Base-by-base conservation (phyloP, 2,113 vertebrate species). In the Irena cyanogastra region DNA sequence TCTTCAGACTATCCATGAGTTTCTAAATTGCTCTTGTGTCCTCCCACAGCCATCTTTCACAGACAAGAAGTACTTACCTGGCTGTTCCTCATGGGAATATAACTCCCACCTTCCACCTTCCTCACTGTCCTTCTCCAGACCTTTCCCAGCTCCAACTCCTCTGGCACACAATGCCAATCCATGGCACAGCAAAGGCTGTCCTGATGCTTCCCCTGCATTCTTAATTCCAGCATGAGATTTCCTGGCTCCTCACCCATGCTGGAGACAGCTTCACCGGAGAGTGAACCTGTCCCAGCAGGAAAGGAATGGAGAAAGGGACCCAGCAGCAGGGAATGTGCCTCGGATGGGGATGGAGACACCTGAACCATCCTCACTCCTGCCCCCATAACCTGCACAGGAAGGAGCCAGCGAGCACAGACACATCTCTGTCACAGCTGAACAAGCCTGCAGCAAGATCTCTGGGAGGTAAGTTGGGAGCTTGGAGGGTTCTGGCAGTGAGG, bases 181-280 rank as follows among this genome's bases (percentile, higher is more conserved):
- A 53, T 6, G 41, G 57, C 1, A 3, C 30, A 37, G 47, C 4
- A 6, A n/a, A 27, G 59, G 20, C 70, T 37, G 17, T 23, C 71
- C 31, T 87, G 70, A 23, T 11, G 33, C 23, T 66, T 77, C 30
- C 72, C 2, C 22, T 35, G 9, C 11, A 44, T 57, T 84, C 50
- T 78, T n/a, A 28, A 61, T 61, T 87, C 81, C 82, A 49, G 2
- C 2, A 0, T 27, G 49, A 56, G 33, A 59, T 16, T 24, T 93
- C 33, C 27, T 47, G 30, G 50, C 31, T 31, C 44, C 15, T 72
- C 53, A 39, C 10, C 13, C 0, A 0, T 4, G 7, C 49, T 56
- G 49, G 54, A 66, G 37, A 16, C 2, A 7, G 9, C 50, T 76
- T 72, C 31, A 35, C 47, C 33, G 2, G 3, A 27, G 39, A 52